Evolutionary conservation across 1,140 invertebrate species (phyloP).

Genomic region (Scaptodrosophila lebanonensis): DNA sequence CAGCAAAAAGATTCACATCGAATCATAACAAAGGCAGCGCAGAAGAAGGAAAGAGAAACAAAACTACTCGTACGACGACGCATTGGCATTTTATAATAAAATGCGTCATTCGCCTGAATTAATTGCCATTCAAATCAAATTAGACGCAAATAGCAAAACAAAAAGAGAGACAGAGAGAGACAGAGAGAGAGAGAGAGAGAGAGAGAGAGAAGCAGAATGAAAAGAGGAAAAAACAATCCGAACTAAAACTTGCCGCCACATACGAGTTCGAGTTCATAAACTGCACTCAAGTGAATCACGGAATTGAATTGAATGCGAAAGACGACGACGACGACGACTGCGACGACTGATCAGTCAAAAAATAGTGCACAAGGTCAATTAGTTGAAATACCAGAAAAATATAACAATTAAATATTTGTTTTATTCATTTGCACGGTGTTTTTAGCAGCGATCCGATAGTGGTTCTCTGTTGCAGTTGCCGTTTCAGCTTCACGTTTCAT

Average conservation of each 20-base stretch:
- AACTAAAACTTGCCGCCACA: too few species aligned
- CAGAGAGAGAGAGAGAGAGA: neutral
- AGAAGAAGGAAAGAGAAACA: neutral
- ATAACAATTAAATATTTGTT: constrained; percentile 44
- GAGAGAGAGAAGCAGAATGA: neutral
- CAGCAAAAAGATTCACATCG: neutral
- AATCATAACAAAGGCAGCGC: neutral
- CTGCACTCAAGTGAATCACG: constrained; percentile 61
- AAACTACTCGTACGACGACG: neutral
- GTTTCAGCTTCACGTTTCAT: neutral
- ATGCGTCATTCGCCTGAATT: constrained; percentile 50
- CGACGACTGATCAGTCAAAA: constrained; percentile 28
- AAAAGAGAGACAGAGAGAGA: constrained; percentile 10
- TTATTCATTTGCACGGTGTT: constrained; percentile 7
- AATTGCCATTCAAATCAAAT: constrained; percentile 53
- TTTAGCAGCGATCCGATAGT: constrained; percentile 1
- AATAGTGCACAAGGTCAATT: constrained; percentile 73
- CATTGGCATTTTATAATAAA: constrained; percentile 32
- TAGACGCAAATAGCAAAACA: constrained; percentile 23
- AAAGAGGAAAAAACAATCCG: neutral
- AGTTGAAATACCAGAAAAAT: constrained; percentile 60
- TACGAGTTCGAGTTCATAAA: constrained; percentile 11
- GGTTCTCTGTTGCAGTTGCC: constrained; percentile 20
- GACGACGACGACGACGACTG: neutral
- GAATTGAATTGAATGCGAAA: constrained; percentile 37